Conservation (phyloP, 1,140 invertebrate genomes). For the Amphibalanus amphitrite region DNA sequence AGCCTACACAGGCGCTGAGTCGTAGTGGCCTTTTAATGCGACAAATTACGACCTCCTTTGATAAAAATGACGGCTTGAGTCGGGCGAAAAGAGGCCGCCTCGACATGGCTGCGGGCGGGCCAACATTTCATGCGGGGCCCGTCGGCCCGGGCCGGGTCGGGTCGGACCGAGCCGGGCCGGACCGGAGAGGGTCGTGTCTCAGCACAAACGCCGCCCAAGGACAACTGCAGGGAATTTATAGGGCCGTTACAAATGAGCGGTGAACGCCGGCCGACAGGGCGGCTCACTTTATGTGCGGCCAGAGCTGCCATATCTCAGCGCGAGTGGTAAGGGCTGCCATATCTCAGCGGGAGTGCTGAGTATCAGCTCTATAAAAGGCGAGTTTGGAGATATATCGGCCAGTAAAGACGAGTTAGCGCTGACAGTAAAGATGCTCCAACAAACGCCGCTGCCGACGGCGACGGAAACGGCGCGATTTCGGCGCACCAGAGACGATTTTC, state of each 20-base stretch:
- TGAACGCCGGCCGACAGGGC: not conserved
- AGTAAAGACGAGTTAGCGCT: not conserved
- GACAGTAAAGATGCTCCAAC: not conserved
- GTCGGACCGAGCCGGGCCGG: too few relatives aligned
- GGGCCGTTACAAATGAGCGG: not conserved
- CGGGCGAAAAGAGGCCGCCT: not conserved
- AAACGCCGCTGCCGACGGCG: not conserved
- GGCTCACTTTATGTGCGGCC: not conserved
- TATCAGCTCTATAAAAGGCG: too few relatives aligned
- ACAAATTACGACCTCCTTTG: not conserved
- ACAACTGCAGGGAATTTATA: not conserved
- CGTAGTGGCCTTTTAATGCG: not conserved
- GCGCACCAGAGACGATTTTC: too few relatives aligned
- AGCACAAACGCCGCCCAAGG: not conserved
- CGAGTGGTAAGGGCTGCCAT: not conserved
- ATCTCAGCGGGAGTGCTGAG: not conserved
- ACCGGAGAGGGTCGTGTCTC: not conserved
- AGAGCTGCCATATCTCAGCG: not conserved
- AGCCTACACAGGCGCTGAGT: too few relatives aligned
- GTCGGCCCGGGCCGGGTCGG: too few relatives aligned
- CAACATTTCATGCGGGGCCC: not conserved
- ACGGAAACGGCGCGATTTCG: too few relatives aligned
- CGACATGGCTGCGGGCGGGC: not conserved
- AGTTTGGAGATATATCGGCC: not conserved
- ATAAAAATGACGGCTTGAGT: not conserved